Evolutionary conservation across 2,888 invertebrate species (phyloP), one percentile per base, ranked within the genome.

Genomic region (Erebia ligea): DNA sequence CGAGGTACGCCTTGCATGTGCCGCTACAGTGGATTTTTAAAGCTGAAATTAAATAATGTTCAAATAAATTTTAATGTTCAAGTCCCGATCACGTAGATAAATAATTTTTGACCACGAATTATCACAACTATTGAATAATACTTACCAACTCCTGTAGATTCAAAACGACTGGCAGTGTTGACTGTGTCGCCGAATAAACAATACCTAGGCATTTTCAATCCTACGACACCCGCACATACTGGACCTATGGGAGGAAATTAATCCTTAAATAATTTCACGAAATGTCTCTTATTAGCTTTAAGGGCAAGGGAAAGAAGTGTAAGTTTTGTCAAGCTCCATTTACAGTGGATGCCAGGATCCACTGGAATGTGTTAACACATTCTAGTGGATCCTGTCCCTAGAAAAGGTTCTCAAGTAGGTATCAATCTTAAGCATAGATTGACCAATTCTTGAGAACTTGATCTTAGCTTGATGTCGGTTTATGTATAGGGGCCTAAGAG

Each of bases 101-200:
- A n/a, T n/a, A n/a, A n/a, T n/a, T n/a, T n/a, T n/a, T n/a, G n/a
- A n/a, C n/a, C n/a, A n/a, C n/a, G n/a, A n/a, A 45, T 45, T 10
- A 11, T 11, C 11, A 1, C 11, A 42, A 1, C 42, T 45, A 45
- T 13, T 0, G 34, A 34, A 34, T 34, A 54, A 58, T 52, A 91
- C 95, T 95, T 86, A 96, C 96, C 96, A 73, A 95, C 93, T 73
- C 97, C 97, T 0, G 97, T 97, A 0, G 97, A 97, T 88, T 98
- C 98, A 95, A 98, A 97, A 21, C 98, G 94, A 71, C 97, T 97
- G 1, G 98, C 97, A 0, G 98, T 98, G 83, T 98, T 98, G 1
- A 98, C 98, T 0, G 98, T 98, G 83, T 98, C 98, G 0, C 98
- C 98, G 81, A 98, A 98, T 3, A 98, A 91, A 81, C 98, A 98